Conservation (phyloP, 2,888 invertebrate species). For the Noctua pronuba region DNA sequence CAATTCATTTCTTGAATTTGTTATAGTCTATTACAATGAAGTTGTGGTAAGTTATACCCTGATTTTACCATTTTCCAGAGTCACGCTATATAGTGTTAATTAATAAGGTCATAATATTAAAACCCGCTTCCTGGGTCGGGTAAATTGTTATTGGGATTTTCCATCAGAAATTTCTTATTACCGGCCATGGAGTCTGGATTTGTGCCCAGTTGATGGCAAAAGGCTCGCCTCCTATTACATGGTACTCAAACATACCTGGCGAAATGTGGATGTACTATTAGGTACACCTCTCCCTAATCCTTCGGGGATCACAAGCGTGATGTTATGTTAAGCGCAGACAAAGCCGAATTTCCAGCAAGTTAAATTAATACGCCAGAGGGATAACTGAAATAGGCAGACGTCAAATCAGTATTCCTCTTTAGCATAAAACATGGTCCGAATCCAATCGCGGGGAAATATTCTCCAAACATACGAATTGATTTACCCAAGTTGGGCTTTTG, state of each 20-base stretch:
- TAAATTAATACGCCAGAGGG: not conserved
- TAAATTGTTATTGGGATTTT: no score
- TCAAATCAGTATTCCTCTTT: slow-evolving; percentile 39
- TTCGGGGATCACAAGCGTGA: no score
- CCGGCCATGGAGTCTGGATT: no score
- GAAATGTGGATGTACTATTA: no score
- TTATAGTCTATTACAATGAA: not conserved
- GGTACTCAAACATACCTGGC: no score
- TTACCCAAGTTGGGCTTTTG: slow-evolving; percentile 57
- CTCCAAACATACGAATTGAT: slow-evolving; percentile 60
- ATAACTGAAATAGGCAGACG: slow-evolving; percentile 23
- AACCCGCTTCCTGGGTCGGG: no score
- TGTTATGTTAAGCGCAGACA: not conserved
- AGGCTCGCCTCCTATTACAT: no score
- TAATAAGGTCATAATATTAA: not conserved
- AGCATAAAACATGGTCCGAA: slow-evolving; percentile 41
- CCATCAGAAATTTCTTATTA: no score
- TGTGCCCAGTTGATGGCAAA: no score
- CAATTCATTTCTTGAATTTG: not conserved
- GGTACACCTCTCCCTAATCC: no score
- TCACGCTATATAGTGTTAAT: not conserved
- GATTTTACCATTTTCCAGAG: not conserved
- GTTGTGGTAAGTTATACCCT: not conserved
- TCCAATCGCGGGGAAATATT: slow-evolving; percentile 49
- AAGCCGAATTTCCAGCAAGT: not conserved